Base-by-base conservation (phyloP, 2,113 vertebrate genomes). In the Centropus bengalensis region DNA sequence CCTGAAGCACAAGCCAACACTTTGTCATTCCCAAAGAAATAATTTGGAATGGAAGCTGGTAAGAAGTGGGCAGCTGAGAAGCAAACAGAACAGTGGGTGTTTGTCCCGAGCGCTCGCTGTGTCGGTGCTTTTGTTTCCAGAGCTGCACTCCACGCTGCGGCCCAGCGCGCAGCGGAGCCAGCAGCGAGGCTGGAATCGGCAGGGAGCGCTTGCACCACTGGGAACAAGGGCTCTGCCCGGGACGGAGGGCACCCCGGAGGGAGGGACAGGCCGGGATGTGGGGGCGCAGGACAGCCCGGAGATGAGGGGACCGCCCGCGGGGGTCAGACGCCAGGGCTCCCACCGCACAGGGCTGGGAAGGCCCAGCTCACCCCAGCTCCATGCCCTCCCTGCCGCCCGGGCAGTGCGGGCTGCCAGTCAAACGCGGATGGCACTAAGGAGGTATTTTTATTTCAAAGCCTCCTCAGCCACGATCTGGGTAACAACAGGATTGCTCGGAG, bases 361-460 rank as follows among this genome's bases (percentile, higher is more conserved):
- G 17, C 12, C 44, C 8, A 18, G 44, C 8, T 49, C 23, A 49
- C 47, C 28, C 63, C 4, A 49, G 89, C 85, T 5, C 78, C 94
- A 84, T 91, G 91, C 45, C 77, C 77, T 82, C 24, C 66, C 68
- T 91, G 73, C 85, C 85, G 77, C 90, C 88, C 81, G 67, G 88
- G 75, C 42, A 93, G 86, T 94, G 91, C 2, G 13, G 64, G 63
- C 60, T 91, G 93, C 88, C 94, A 96, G 77, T 96, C 91, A 91
- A 86, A 68, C 14, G 54, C 85, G 54, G 71, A 91, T 63, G 91
- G 84, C 75, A 88, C 86, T 52, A 81, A 94, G 90, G 86, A 68
- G 55, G 86, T 88, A 91, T 91, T 90, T 91, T 92, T 86, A 80
- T 92, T 94, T 94, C 94, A 91, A 78, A 70, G 84, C 88, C 42